Percentiles rank a stretch among this genome's conserved stretches.
These are phyloP conservation scores for Hirtodrosophila cameraria DNA, from an alignment of 2,888 invertebrate genomes.

Conservation along the genomic window DNA sequence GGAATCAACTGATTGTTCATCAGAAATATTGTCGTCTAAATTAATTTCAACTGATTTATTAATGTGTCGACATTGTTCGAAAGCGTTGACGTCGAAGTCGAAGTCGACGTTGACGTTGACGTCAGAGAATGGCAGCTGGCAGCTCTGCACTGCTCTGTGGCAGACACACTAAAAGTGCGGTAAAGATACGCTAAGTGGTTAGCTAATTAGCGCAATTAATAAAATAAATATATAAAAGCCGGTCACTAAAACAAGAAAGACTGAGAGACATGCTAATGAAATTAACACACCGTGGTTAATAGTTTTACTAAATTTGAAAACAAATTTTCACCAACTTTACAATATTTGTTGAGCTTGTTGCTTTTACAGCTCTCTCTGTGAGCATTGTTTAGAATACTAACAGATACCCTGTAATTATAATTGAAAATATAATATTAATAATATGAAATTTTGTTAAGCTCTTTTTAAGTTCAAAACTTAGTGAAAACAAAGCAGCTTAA, in stretches of 20 bases:
- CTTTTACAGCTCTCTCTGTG: slow-evolving; percentile 1
- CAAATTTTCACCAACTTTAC: slow-evolving; percentile 55
- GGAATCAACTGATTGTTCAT: slow-evolving; percentile 18
- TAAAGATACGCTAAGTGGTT: slow-evolving; percentile 75
- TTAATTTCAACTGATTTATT: slow-evolving; percentile 72
- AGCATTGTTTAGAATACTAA: neutral
- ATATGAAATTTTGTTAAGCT: too few species aligned
- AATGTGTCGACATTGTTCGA: slow-evolving; percentile 55
- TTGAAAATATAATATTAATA: too few species aligned
- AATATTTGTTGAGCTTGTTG: slow-evolving; percentile 11
- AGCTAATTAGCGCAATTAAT: slow-evolving; percentile 76
- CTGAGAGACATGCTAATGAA: slow-evolving; percentile 67
- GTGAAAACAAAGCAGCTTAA: too few species aligned
- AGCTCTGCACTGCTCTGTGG: neutral
- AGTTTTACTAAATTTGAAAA: slow-evolving; percentile 74
- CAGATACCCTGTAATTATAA: neutral
- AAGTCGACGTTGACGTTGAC: slow-evolving; percentile 39
- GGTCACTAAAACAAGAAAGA: slow-evolving; percentile 57
- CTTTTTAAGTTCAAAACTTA: too few species aligned
- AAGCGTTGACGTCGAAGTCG: slow-evolving; percentile 12
- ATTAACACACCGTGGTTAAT: slow-evolving; percentile 78
- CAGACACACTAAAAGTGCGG: slow-evolving; percentile 52
- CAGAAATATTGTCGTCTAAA: slow-evolving; percentile 45
- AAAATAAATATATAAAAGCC: slow-evolving; percentile 47
- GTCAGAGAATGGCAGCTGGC: slow-evolving; percentile 24